Conservation (phyloP, 2,797 vertebrate genomes). For the Myotis planiceps region DNA sequence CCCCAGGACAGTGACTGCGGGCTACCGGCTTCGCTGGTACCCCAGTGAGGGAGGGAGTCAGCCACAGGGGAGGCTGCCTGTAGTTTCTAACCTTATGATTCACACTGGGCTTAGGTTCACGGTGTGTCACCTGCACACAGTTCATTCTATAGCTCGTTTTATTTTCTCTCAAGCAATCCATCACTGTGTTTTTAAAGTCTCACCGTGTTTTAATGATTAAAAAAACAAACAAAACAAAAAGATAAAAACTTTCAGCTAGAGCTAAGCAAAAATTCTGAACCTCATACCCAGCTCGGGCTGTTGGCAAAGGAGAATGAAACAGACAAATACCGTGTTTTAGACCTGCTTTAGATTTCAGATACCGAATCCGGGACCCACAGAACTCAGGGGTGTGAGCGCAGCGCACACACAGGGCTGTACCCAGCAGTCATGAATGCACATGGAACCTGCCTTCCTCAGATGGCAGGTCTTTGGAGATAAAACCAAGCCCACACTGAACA, state of each 20-base stretch:
- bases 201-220: neutral
- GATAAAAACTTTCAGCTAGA: neutral
- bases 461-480: neutral
- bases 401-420: fast-evolving
- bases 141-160: neutral
- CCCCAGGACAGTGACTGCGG: no score
- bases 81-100: neutral
- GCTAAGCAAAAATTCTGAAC: neutral
- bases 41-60: neutral
- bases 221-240: neutral
- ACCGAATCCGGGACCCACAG: neutral
- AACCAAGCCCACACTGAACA: neutral
- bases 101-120: neutral
- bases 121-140: no score
- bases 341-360: neutral
- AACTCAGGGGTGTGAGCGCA: neutral
- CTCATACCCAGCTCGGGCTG: neutral
- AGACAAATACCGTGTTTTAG: neutral
- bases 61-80: fast-evolving
- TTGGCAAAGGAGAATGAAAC: neutral
- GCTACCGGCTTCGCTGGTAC: neutral
- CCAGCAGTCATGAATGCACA: fast-evolving
- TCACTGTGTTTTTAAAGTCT: neutral
- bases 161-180: neutral
- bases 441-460: neutral